Evolutionary conservation across 2,113 vertebrate genomes (phyloP).

Genomic region (Gobio gobio): DNA sequence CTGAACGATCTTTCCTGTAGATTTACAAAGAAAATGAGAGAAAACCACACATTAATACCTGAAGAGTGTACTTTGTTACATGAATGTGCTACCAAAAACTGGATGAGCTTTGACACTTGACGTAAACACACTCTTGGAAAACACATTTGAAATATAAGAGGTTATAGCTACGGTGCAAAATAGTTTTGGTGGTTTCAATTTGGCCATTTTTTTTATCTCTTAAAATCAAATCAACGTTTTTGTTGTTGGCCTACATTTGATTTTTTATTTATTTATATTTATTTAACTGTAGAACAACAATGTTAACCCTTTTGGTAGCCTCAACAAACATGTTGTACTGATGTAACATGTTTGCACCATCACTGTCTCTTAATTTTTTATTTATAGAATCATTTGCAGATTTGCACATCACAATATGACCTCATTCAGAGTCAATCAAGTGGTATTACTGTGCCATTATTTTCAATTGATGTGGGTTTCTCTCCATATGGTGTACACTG

Average conservation of each 20-base stretch:
- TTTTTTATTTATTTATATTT: neutral
- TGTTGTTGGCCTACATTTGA: neutral
- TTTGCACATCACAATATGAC: constrained; percentile 66
- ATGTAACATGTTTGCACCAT: neutral
- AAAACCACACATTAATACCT: constrained; percentile 5
- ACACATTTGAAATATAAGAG: neutral
- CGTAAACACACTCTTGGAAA: constrained; percentile 9
- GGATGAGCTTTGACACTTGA: constrained; percentile 15
- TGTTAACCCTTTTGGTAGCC: constrained; percentile 45
- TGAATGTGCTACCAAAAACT: constrained; percentile 32
- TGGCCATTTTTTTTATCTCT: neutral
- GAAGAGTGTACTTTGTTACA: neutral
- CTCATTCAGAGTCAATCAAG: constrained; percentile 46
- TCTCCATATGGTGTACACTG: constrained; percentile 59
- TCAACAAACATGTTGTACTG: constrained; percentile 29
- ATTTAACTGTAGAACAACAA: neutral
- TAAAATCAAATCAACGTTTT: neutral
- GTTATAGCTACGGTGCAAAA: constrained; percentile 16
- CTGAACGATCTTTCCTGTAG: constrained; percentile 65
- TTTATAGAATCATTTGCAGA: constrained; percentile 40
- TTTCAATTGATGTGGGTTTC: constrained; percentile 55
- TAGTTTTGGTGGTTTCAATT: constrained; percentile 32
- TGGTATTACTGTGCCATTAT: constrained; percentile 47
- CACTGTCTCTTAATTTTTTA: constrained; percentile 15
- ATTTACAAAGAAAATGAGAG: neutral